phyloP scores from a whole-genome alignment of 2,113 vertebrate genomes.

The Chinchilla lanigera region DNA sequence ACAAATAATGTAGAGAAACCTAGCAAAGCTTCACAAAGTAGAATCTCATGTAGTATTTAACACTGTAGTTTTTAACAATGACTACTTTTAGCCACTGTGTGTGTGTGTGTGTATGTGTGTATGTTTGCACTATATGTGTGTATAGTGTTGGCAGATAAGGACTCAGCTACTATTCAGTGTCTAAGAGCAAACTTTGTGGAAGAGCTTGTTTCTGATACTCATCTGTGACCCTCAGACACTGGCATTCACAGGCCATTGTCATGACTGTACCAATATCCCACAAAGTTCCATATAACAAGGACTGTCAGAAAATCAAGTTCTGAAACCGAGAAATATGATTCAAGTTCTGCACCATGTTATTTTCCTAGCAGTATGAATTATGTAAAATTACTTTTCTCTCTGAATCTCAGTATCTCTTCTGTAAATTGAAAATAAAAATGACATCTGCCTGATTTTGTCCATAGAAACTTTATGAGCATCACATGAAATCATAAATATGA shows the following conservation, averaged over 20 bases:
- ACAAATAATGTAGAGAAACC: slow-evolving; percentile 29
- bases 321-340: background rate
- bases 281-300: background rate
- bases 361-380: background rate
- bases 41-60: background rate
- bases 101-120: background rate
- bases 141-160: background rate
- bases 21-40: background rate
- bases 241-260: background rate
- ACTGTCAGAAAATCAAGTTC: background rate
- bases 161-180: background rate
- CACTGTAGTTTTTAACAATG: background rate
- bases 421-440: background rate
- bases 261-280: background rate
- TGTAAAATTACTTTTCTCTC: background rate
- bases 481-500: background rate
- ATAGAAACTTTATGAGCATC: background rate
- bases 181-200: background rate
- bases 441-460: background rate
- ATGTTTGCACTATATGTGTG: background rate
- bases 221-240: background rate
- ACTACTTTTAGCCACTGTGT: background rate
- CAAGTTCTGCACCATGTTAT: background rate
- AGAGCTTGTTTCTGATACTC: background rate
- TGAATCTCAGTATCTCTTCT: background rate